Evolutionary conservation across 2,113 vertebrate species (phyloP), one percentile per base, ranked within the genome.

Genomic region (Rhinichthys klamathensis): DNA sequence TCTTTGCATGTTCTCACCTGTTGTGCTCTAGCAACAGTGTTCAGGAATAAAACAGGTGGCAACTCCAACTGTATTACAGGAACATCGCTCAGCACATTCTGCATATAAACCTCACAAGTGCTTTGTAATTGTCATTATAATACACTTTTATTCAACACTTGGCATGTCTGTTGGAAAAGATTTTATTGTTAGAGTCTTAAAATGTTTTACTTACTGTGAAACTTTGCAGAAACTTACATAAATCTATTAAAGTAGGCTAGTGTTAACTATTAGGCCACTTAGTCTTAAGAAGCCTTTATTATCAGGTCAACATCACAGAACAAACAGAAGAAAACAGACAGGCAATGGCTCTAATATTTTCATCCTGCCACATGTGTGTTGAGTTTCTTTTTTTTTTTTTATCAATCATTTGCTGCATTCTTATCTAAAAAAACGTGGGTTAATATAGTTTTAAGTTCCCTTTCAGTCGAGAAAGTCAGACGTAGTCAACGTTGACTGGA

Each of bases 1-100:
- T 69, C 35, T 60, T 21, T 87, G 56, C 27, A 49, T 80, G 18
- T 38, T 60, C 1, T 41, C 86, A 87, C 82, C 86, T 67, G 83
- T 73, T 76, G 78, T 86, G 21, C 25, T 77, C 72, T 77, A 61
- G 32, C 76, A 54, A 38, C 60, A 41, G 51, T 44, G 82, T 80
- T 61, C 38, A 35, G 32, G 18, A 41, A 15, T 51, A 58, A 60
- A 74, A 70, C 77, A 69, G 83, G 38, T 84, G 61, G 61, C n/a
- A 83, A 77, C 54, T 60, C 75, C n/a, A 84, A 76, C 3, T 75
- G n/a, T 76, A 76, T 18, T 25, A 51, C 74, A 51, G 8, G 9
- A 76, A 30, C 54, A 76, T 76, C 46, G 18, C 23, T 74, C 23
- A 74, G 41, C 58, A 63, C 74, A 65, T 61, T 3, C 61, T 38